A percentile compares a stretch with the other conserved stretches of the same genome.
Conservation (phyloP, 2,888 invertebrate genomes). For the Tenthredo notha region DNA sequence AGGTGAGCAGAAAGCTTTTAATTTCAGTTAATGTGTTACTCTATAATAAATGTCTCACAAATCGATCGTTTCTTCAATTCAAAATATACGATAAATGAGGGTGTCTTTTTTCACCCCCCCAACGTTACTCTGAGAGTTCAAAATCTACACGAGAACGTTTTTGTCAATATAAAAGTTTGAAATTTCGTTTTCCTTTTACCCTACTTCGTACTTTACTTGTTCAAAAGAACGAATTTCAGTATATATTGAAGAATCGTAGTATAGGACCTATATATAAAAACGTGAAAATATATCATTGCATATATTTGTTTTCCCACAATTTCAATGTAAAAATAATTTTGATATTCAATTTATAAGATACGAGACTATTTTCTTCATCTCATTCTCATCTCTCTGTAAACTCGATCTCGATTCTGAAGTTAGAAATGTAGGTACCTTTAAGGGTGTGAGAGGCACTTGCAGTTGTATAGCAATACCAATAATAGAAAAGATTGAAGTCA, state of each 20-base stretch:
- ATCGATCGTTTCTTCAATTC: background rate
- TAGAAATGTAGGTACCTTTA: background rate
- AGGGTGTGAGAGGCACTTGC: background rate
- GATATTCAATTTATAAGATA: background rate
- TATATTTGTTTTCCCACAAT: too few species aligned
- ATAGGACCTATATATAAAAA: too few species aligned
- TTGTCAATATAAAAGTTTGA: background rate
- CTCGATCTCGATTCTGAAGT: background rate
- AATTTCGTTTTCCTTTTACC: background rate
- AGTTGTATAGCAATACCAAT: conserved; percentile 25
- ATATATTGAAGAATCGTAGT: too few species aligned
- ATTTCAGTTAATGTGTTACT: background rate
- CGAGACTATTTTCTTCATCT: background rate
- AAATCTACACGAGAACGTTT: background rate
- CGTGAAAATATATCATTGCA: too few species aligned
- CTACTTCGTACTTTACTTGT: background rate
- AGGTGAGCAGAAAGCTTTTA: conserved; percentile 1
- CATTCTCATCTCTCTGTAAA: background rate
- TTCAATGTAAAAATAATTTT: background rate
- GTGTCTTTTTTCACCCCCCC: background rate
- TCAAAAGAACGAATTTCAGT: background rate
- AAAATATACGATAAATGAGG: background rate
- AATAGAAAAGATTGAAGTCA: conserved; percentile 27
- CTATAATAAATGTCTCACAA: background rate
- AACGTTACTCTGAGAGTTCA: background rate